Conservation (phyloP, 2,113 vertebrate genomes). For the Myrmecobius fasciatus region DNA sequence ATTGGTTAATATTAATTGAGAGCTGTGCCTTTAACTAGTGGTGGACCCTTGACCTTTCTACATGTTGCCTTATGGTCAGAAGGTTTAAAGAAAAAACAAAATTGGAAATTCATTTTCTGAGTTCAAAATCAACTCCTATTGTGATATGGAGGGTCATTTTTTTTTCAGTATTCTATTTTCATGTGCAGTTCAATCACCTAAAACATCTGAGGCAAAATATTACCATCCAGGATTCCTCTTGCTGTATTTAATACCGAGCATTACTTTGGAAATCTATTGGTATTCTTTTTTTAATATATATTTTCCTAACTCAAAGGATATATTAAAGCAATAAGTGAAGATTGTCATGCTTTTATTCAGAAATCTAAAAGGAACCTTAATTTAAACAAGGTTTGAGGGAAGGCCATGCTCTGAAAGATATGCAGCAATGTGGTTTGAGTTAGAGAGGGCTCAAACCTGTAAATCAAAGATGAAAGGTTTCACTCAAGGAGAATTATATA, state of each 20-base stretch:
- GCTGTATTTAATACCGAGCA: conserved; percentile 81
- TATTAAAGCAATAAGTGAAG: conserved; percentile 90
- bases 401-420: conserved; percentile 88
- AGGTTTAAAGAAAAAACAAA: conserved; percentile 69
- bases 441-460: conserved; percentile 87
- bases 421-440: conserved; percentile 88
- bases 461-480: conserved; percentile 91
- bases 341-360: conserved; percentile 89
- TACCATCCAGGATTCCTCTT: conserved; percentile 71
- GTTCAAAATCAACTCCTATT: conserved; percentile 75
- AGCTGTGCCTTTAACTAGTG: conserved; percentile 81
- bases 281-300: conserved; percentile 83
- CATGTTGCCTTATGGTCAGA: conserved; percentile 81
- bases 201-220: conserved; percentile 73
- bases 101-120: conserved; percentile 68
- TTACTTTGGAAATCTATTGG: conserved; percentile 81
- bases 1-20: conserved; percentile 71
- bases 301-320: conserved; percentile 86
- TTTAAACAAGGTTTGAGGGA: conserved; percentile 86
- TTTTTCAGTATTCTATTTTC: conserved; percentile 71
- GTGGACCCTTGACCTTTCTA: conserved; percentile 80
- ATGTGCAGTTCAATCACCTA: conserved; percentile 76
- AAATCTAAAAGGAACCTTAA: conserved; percentile 88
- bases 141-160: conserved; percentile 65
- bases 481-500: conserved; percentile 91